phyloP scores from a whole-genome alignment of 2,113 vertebrate species.

The Tetrax tetrax region DNA sequence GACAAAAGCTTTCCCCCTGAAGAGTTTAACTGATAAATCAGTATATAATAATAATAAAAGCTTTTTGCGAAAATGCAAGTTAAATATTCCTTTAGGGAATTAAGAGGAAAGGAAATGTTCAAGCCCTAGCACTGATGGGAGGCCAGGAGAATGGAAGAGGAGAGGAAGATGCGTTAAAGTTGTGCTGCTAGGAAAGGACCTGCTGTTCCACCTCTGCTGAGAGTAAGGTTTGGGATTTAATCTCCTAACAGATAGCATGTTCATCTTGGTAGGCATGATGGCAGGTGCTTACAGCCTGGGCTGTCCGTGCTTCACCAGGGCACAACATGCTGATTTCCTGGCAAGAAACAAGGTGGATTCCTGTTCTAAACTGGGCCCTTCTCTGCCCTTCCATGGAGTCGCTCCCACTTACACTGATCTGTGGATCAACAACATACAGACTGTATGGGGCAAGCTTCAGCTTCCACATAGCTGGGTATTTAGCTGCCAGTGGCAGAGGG shows the following conservation, averaged over 20 bases:
- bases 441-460: not conserved
- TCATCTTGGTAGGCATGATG: not conserved
- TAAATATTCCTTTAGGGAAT: conserved; percentile 27
- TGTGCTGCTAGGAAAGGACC: not conserved
- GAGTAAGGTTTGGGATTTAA: not conserved
- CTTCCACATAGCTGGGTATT: not conserved
- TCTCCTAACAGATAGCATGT: not conserved
- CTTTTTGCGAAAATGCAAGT: conserved; percentile 47
- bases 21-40: conserved; percentile 66
- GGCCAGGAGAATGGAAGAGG: not conserved
- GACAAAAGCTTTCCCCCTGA: conserved; percentile 66
- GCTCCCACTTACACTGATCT: not conserved
- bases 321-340: not conserved
- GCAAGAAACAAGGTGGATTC: not conserved
- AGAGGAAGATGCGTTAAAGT: not conserved
- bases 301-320: not conserved
- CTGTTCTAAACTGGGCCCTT: not conserved
- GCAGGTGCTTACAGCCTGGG: not conserved
- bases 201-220: not conserved
- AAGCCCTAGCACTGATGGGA: not conserved
- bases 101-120: not conserved
- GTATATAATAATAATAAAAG: conserved; percentile 45
- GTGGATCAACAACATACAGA: not conserved
- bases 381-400: not conserved
- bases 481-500: not conserved